Evolutionary conservation across 2,888 invertebrate genomes (phyloP).

Genomic region (Aphelenchoides bicaudatus): DNA sequence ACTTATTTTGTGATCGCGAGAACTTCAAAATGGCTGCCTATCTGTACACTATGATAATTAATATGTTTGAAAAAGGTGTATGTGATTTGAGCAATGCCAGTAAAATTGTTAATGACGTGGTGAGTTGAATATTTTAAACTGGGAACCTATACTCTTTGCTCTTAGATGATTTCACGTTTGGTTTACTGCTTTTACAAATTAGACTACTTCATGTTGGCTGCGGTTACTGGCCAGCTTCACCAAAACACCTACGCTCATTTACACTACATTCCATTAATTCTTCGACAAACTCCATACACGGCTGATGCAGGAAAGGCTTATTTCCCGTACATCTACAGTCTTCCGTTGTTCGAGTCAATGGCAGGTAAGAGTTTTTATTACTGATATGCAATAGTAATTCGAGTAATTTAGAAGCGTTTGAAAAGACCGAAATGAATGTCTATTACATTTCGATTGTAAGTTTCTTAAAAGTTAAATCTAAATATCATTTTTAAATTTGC

Average conservation of each 20-base stretch:
- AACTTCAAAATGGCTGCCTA: no score
- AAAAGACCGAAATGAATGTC: not conserved
- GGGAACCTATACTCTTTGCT: not conserved
- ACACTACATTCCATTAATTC: conserved; percentile 20
- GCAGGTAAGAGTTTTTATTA: conserved; percentile 27
- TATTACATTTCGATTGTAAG: not conserved
- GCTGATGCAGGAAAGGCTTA: conserved; percentile 34
- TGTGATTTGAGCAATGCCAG: no score
- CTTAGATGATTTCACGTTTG: conserved; percentile 13
- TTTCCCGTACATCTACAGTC: conserved; percentile 34
- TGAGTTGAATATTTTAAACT: not conserved
- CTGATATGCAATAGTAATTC: no score
- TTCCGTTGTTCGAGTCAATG: conserved; percentile 32
- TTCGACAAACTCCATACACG: conserved; percentile 27
- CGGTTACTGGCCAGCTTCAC: conserved; percentile 31
- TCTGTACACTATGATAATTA: no score
- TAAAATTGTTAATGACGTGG: not conserved
- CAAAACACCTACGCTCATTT: conserved; percentile 29
- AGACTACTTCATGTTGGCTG: conserved; percentile 32
- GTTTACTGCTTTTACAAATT: conserved; percentile 21
- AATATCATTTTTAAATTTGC: not conserved
- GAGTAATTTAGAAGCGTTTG: not conserved
- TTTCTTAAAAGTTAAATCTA: not conserved
- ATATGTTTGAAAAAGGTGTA: no score
- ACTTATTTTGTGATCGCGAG: no score